Percentiles rank a stretch among this genome's conserved stretches.
Conservation (phyloP, 2,113 vertebrate species). For the Alces alces region DNA sequence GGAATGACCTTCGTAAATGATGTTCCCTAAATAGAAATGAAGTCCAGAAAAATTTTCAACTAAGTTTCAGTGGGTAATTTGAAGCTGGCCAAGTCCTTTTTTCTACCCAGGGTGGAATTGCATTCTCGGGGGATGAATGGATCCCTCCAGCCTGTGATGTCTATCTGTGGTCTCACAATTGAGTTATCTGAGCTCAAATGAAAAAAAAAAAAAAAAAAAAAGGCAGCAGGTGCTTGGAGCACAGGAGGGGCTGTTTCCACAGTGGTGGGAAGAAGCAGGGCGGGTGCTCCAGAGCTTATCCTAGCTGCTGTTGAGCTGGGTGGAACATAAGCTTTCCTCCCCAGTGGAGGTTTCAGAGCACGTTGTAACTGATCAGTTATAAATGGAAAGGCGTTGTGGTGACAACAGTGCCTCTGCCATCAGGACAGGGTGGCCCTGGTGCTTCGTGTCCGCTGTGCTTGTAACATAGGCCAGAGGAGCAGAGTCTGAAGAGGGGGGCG, state of each 20-base stretch:
- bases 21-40: background rate
- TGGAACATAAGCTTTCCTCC: background rate
- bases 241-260: background rate
- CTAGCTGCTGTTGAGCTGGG: background rate
- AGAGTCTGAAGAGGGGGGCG: background rate
- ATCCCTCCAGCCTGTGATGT: background rate
- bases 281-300: background rate
- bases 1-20: background rate
- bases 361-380: background rate
- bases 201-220: background rate
- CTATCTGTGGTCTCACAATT: background rate
- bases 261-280: background rate
- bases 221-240: background rate
- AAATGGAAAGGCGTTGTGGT: background rate
- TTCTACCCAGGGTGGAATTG: background rate
- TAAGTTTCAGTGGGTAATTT: background rate
- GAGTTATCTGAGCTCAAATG: background rate
- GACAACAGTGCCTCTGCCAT: background rate
- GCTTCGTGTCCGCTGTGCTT: background rate
- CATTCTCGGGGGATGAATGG: background rate
- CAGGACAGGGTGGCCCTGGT: background rate
- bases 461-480: background rate
- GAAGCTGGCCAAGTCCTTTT: background rate
- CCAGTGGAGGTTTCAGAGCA: background rate
- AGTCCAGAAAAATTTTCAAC: background rate